Base-by-base conservation (phyloP, 2,113 vertebrate genomes). In the Pelodiscus sinensis region DNA sequence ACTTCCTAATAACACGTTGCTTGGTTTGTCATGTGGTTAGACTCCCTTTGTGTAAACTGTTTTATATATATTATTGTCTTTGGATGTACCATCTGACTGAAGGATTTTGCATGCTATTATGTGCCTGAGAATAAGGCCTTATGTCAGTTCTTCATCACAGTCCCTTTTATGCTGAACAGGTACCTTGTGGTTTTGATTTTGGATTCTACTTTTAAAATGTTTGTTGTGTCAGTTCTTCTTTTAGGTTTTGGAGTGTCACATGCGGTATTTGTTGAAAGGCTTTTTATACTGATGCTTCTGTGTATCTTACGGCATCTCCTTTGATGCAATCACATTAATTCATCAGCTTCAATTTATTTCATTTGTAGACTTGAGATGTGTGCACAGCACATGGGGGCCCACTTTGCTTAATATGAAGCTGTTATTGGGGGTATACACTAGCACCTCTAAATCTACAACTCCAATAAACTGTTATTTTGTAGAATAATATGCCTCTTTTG, bases 331-430 rank as follows among this genome's bases (percentile, higher is more conserved):
- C 58, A 84, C 68, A 50, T 65, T 51, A 31, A 13, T 18, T 94
- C 50, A 27, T 85, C 79, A 3, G 68, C 68, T 79, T 86, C 73
- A 31, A 52, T 38, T 60, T 25, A 56, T 88, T 60, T 54, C 60
- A 5, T 4, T 54, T 3, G 3, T 51, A 54, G 79, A 87, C 25
- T 54, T 44, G 56, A 44, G 44, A 56, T 4, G 2, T 21, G 11
- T 52, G 31, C 51, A 35, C 55, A 71, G n/a, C 16, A 35, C 65
- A 35, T 35, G 65, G 65, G 44, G 65, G 88, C 78, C 81, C 93
- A 0, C 84, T 83, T 87, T 91, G 92, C 88, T 94, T 96, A 91
- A 94, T 91, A 71, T 84, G 44, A 89, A 92, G 57, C 79, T 92
- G 38, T 75, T 90, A 50, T 94, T 89, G 16, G 86, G 50, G 29